Evolutionary conservation across 2,797 vertebrate species (phyloP).

Genomic region (Thamnophis elegans): DNA sequence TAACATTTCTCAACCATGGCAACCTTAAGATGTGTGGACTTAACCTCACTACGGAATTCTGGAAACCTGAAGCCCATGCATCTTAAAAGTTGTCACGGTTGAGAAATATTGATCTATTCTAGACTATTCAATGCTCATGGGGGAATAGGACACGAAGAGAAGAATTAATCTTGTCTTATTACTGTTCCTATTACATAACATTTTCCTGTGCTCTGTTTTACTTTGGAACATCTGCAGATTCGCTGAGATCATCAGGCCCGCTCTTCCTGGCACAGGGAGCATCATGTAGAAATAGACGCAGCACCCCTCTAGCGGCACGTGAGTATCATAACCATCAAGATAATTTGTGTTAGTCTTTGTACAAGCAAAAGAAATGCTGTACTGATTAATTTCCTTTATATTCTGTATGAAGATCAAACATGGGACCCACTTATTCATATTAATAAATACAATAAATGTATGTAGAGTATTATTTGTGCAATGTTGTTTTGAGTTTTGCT

Average conservation of each 20-base stretch:
- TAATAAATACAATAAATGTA: not conserved
- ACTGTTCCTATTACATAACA: not conserved
- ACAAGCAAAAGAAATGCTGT: not conserved
- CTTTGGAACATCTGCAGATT: not conserved
- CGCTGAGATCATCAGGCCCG: rapidly evolving
- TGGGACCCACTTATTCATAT: not conserved
- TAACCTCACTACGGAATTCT: not conserved
- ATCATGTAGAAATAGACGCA: rapidly evolving
- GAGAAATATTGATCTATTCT: not conserved
- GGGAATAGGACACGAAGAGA: not conserved
- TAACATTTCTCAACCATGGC: not conserved
- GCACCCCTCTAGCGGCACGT: rapidly evolving
- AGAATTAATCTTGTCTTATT: not conserved
- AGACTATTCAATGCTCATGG: not conserved
- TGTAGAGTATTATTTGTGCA: not conserved
- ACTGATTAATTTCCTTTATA: not conserved
- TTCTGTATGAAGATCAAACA: not conserved
- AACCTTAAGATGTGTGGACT: not conserved
- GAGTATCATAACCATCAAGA: rapidly evolving
- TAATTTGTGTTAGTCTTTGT: not conserved
- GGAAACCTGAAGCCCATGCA: not conserved
- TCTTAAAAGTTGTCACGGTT: not conserved
- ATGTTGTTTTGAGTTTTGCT: not conserved
- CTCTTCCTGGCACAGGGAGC: rapidly evolving
- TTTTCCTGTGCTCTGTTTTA: not conserved